A percentile compares a stretch with the other conserved stretches of the same genome.
phyloP scores from a whole-genome alignment of 2,113 vertebrate genomes.

The Laterallus jamaicensis region DNA sequence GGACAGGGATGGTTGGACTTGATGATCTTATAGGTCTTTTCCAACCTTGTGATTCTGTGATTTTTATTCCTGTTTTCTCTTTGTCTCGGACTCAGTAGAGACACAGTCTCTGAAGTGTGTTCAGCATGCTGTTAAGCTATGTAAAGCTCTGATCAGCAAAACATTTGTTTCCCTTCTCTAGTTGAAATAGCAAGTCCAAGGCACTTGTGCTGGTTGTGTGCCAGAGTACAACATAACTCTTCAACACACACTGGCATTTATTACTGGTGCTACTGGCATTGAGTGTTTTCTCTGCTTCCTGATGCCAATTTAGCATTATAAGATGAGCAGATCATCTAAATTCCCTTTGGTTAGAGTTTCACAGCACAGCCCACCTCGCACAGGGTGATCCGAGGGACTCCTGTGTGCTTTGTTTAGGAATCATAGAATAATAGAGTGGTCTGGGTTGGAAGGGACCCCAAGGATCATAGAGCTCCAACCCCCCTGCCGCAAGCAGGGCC shows the following conservation, averaged over 20 bases:
- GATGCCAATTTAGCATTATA: not conserved
- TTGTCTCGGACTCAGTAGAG: not conserved
- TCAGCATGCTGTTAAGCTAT: not conserved
- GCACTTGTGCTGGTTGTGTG: not conserved
- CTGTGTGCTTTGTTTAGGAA: not conserved
- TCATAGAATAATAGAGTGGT: no score
- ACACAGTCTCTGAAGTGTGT: accelerated
- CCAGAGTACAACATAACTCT: not conserved
- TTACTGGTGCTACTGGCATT: not conserved
- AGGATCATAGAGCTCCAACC: no score
- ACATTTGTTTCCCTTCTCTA: not conserved
- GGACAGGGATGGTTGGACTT: no score
- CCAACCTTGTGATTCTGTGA: no score
- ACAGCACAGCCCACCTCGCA: not conserved
- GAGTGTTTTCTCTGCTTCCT: not conserved
- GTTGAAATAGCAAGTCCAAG: not conserved
- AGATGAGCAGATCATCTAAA: not conserved
- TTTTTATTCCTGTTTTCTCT: not conserved
- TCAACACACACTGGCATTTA: not conserved
- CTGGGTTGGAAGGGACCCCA: no score
- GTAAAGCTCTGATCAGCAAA: not conserved
- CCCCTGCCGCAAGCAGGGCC: no score
- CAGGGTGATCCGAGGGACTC: not conserved
- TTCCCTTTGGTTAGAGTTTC: not conserved
- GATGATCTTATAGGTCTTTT: no score